A percentile compares a stretch with the other conserved stretches of the same genome.
Evolutionary conservation across 1,140 invertebrate genomes (phyloP).

Genomic region (Belonocnema kinseyi): DNA sequence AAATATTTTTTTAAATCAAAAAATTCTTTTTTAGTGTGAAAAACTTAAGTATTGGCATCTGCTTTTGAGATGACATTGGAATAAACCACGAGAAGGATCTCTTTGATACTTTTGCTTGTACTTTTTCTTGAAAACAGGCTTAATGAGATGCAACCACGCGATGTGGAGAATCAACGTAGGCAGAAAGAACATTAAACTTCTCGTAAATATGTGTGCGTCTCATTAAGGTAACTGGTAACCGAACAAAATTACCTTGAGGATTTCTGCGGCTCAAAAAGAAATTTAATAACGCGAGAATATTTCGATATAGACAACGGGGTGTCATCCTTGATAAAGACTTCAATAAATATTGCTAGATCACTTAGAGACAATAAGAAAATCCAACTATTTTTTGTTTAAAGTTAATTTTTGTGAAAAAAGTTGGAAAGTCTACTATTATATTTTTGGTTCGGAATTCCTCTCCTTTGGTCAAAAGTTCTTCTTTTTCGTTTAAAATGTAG

Average conservation of each 20-base stretch:
- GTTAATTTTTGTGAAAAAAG: too few relatives aligned
- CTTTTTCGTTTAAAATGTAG: too few relatives aligned
- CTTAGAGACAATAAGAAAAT: too few relatives aligned
- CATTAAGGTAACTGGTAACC: neutral
- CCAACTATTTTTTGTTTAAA: too few relatives aligned
- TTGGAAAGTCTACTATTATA: too few relatives aligned
- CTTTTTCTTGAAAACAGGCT: constrained; percentile 10
- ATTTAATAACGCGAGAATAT: constrained; percentile 13
- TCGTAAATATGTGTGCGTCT: neutral
- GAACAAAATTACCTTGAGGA: constrained; percentile 1
- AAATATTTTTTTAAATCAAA: too few relatives aligned
- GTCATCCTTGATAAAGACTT: neutral
- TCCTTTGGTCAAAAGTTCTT: too few relatives aligned
- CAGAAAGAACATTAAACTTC: neutral
- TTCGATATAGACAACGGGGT: neutral
- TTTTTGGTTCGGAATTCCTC: too few relatives aligned
- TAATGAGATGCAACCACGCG: constrained; percentile 17
- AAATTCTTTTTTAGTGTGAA: neutral
- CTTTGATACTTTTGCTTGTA: neutral
- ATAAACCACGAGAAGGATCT: neutral
- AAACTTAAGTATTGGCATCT: neutral
- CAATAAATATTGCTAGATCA: constrained; percentile 13
- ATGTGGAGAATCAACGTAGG: neutral
- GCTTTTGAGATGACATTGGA: constrained; percentile 7
- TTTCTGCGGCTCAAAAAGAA: constrained; percentile 13